These are phyloP conservation scores for Asteroscopus sphinx DNA, from an alignment of 2,888 invertebrate species.

Conservation along the genomic window DNA sequence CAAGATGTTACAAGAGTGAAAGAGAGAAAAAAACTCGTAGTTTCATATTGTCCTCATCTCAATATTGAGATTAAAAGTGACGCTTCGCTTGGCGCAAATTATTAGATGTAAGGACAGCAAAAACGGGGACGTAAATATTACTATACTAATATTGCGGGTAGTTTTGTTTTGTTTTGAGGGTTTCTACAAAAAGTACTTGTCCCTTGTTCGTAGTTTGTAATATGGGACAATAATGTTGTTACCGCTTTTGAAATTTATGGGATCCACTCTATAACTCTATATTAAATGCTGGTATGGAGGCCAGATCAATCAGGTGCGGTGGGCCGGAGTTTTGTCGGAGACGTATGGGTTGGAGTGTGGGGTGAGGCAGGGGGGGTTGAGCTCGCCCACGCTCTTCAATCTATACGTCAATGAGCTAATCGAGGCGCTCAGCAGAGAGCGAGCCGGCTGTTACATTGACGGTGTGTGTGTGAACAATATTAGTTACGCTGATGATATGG, in stretches of 20 bases:
- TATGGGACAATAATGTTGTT: constrained; percentile 6
- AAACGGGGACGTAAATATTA: constrained; percentile 51
- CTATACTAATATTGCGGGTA: constrained; percentile 21
- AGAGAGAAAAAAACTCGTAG: constrained; percentile 70
- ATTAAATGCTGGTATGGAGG: too few species aligned
- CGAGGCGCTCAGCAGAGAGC: too few species aligned
- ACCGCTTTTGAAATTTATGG: constrained; percentile 24
- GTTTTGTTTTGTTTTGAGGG: constrained; percentile 27
- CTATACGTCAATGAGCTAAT: too few species aligned
- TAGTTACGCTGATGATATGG: too few species aligned
- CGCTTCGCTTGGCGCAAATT: constrained; percentile 87
- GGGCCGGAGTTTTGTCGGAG: too few species aligned
- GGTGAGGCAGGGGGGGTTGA: too few species aligned
- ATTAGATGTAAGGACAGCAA: constrained; percentile 77
- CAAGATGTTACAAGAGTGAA: constrained; percentile 43
- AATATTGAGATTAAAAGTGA: constrained; percentile 90
- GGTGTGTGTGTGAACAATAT: too few species aligned
- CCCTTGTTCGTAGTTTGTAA: constrained; percentile 9
- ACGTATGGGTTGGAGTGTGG: too few species aligned
- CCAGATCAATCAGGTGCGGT: too few species aligned
- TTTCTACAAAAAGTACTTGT: constrained; percentile 23
- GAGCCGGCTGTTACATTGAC: too few species aligned
- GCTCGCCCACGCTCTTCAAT: too few species aligned
- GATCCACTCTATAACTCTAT: background rate
- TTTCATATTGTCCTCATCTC: constrained; percentile 88